Conservation (phyloP, 2,888 invertebrate species). For the Smittia sp. region DNA sequence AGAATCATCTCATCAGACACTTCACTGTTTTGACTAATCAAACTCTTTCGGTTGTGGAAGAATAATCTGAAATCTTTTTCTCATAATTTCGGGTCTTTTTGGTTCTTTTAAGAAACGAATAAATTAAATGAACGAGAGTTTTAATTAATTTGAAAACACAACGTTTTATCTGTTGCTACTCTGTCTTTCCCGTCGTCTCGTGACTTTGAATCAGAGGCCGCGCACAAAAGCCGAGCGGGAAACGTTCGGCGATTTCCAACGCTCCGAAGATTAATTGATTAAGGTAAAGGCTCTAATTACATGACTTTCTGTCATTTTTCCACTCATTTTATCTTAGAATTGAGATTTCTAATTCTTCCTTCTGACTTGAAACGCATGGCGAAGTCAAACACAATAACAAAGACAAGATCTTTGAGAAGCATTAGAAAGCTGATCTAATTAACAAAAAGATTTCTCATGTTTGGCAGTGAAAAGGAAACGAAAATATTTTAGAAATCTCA, state of each 20-base stretch:
- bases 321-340: neutral
- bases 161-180: neutral
- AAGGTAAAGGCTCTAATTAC: conserved; percentile 24
- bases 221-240: neutral
- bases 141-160: conserved; percentile 35
- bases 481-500: neutral
- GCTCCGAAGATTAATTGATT: conserved; percentile 19
- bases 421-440: conserved; percentile 32
- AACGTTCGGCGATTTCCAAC: neutral
- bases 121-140: conserved; percentile 27
- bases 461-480: neutral
- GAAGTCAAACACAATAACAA: neutral
- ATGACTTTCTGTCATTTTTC: conserved; percentile 20
- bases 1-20: conserved; percentile 18
- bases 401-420: neutral
- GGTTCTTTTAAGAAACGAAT: conserved; percentile 15
- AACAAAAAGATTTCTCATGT: conserved; percentile 9
- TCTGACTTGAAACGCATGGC: neutral
- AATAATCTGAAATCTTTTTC: conserved; percentile 14
- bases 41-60: neutral
- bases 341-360: conserved; percentile 25
- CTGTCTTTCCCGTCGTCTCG: neutral
- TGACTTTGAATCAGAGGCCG: conserved; percentile 2
- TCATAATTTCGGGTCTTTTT: neutral
- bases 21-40: conserved; percentile 25